Percentiles rank a stretch among this genome's conserved stretches.
phyloP scores from a whole-genome alignment of 2,797 vertebrate genomes.

The Helarctos malayanus region DNA sequence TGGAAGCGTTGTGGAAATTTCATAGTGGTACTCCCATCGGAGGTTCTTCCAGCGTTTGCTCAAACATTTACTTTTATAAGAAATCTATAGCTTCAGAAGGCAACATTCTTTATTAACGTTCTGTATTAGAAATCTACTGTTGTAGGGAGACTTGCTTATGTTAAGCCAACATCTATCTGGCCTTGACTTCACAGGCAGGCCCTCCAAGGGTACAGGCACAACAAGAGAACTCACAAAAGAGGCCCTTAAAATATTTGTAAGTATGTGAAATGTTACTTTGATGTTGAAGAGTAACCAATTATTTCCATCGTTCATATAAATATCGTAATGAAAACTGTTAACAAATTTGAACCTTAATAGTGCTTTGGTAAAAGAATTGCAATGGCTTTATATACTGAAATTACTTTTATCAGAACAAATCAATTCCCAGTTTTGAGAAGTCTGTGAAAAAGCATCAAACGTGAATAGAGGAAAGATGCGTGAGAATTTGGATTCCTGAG shows the following conservation, averaged over 20 bases:
- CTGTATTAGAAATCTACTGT: neutral
- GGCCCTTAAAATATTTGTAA: neutral
- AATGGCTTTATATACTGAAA: neutral
- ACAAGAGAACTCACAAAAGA: neutral
- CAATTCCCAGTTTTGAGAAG: slow-evolving; percentile 52
- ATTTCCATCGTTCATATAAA: slow-evolving; percentile 45
- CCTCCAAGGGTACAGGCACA: neutral
- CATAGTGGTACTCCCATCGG: neutral
- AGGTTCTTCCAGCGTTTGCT: neutral
- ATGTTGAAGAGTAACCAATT: neutral
- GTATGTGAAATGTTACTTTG: neutral
- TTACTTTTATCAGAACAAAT: slow-evolving; percentile 60
- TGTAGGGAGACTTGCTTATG: neutral
- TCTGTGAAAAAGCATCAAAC: slow-evolving; percentile 51
- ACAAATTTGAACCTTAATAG: slow-evolving; percentile 9
- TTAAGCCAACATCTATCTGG: neutral
- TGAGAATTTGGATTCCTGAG: neutral
- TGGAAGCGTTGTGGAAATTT: neutral
- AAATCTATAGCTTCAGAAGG: neutral
- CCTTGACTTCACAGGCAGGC: neutral
- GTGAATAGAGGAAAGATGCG: neutral
- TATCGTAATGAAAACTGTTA: neutral
- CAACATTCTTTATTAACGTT: neutral
- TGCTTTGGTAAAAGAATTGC: neutral
- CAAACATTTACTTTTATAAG: neutral